Conservation (phyloP, 1,140 invertebrate species). For the Ctenoplectra terminalis region DNA sequence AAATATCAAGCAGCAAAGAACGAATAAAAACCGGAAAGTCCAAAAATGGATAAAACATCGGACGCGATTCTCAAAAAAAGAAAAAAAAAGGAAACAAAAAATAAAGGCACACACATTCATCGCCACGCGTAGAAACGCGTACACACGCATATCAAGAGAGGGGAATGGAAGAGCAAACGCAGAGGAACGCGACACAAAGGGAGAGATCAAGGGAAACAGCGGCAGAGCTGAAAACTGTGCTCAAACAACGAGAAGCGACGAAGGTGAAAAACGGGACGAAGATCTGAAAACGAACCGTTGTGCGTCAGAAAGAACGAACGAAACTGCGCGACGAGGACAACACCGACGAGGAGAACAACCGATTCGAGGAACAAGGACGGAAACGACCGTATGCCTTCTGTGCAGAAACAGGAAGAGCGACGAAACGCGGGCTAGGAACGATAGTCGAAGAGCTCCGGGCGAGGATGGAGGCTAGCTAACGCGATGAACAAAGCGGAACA, state of each 20-base stretch:
- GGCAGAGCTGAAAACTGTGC: constrained; percentile 18
- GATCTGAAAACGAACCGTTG: constrained; percentile 13
- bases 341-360: no score
- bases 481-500: background rate
- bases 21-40: background rate
- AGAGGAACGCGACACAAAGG: constrained; percentile 38
- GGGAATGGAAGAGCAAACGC: background rate
- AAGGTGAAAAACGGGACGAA: constrained; percentile 21
- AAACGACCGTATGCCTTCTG: background rate
- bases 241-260: constrained; percentile 36
- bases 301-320: background rate
- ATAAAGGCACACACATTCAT: background rate
- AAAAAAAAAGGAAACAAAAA: no score
- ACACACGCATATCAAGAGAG: background rate
- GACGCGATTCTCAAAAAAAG: background rate
- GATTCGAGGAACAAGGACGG: background rate
- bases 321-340: background rate
- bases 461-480: background rate
- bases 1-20: background rate
- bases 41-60: background rate
- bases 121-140: no score
- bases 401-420: constrained; percentile 15
- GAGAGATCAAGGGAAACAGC: constrained; percentile 42
- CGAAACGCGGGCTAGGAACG: constrained; percentile 3
- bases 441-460: background rate